phyloP scores from a whole-genome alignment of 2,113 vertebrate genomes.

The Gobio gobio region DNA sequence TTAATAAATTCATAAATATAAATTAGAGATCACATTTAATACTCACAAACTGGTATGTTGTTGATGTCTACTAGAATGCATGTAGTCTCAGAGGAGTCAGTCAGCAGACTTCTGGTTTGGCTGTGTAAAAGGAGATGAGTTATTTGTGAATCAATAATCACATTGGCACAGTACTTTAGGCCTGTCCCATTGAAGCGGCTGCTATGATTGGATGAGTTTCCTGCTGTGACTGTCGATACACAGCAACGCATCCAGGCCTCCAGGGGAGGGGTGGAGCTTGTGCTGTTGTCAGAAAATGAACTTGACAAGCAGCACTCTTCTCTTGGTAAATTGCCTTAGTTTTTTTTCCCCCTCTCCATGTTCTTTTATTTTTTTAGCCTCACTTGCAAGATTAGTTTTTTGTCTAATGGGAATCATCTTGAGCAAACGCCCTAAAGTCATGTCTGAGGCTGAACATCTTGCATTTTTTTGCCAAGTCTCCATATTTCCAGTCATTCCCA shows the following conservation, averaged over 20 bases:
- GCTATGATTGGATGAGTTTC: conserved; percentile 37
- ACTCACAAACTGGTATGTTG: neutral
- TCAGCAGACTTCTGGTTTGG: neutral
- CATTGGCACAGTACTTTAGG: conserved; percentile 9
- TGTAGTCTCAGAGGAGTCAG: neutral
- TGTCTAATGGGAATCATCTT: conserved; percentile 10
- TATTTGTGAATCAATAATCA: conserved; percentile 42
- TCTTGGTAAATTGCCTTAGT: neutral
- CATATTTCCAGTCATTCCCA: conserved; percentile 33
- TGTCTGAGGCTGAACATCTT: conserved; percentile 31
- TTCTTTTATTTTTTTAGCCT: neutral
- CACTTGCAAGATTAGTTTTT: conserved; percentile 26
- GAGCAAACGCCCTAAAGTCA: conserved; percentile 14
- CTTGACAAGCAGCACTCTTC: conserved; percentile 15
- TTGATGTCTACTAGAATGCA: neutral
- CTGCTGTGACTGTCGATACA: conserved; percentile 40
- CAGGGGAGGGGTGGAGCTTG: neutral
- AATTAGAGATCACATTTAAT: neutral
- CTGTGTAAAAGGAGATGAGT: conserved; percentile 15
- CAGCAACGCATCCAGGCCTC: neutral
- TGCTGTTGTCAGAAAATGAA: conserved; percentile 32
- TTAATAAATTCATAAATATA: neutral
- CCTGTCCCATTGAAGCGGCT: conserved; percentile 28
- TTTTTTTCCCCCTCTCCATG: neutral
- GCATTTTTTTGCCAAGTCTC: conserved; percentile 26